Evolutionary conservation across 1,140 invertebrate genomes (phyloP), one percentile per base, ranked within the genome.

Genomic region (Drosophila mauritiana): DNA sequence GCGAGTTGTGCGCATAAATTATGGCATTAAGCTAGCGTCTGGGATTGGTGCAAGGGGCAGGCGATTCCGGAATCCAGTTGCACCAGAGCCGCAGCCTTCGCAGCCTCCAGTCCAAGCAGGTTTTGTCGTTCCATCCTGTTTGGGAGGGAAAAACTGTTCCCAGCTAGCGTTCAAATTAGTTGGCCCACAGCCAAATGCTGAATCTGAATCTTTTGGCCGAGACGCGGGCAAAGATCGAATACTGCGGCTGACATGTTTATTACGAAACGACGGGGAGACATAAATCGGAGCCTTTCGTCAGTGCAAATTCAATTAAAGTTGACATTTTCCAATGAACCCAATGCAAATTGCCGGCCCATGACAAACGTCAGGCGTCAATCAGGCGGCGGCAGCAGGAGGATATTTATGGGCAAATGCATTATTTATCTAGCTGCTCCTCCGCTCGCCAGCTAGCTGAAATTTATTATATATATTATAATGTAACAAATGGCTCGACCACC

Each of bases 301-400:
- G 88, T 89, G 82, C 80, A 89, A 89, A 89, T 89, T 89, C 84
- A 89, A 89, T 89, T 89, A 89, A 89, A 89, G 82, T 74, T 89
- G 84, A 80, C 84, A 89, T 89, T 89, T 88, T 83, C 58, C 75
- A 62, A 69, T 83, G 75, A 88, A 89, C 62, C 67, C 65, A 77
- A 75, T 88, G 84, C 59, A 58, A 62, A 62, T 62, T 62, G 64
- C 63, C 67, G 53, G 45, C 40, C 59, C 48, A 76, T 73, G 65
- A 58, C 78, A 76, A 81, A 80, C 78, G 58, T 75, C 75, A 70
- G 70, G 69, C 72, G 64, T 83, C 80, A 46, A 76, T 76, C 73
- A 76, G 63, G 49, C 58, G 51, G 40, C 73, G 51, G 34, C 46
- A 65, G 40, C 73, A 57, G 36, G 36, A 54, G 78, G 62, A 85